Percentiles rank a stretch among this genome's conserved stretches.
phyloP scores from a whole-genome alignment of 2,797 vertebrate genomes.

The Cossypha polioptera region DNA sequence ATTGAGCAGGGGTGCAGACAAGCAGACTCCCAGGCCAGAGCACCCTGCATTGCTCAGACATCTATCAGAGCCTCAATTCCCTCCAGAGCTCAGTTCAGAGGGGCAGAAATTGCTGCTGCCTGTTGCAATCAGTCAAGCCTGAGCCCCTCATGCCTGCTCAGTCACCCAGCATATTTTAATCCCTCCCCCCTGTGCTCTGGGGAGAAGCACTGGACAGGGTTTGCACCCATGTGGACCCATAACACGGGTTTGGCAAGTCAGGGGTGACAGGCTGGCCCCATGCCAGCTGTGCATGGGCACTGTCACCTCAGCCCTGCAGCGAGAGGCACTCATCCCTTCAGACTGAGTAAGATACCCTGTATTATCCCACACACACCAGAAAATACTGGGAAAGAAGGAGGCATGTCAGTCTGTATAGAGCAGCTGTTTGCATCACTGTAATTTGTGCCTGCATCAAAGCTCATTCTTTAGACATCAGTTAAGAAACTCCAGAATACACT shows the following conservation, averaged over 20 bases:
- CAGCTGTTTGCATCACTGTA: neutral
- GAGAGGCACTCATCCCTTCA: neutral
- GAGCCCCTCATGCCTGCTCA: neutral
- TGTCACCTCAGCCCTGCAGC: neutral
- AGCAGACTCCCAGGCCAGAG: neutral
- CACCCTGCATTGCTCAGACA: neutral
- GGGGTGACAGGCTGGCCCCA: neutral
- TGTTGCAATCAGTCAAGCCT: neutral
- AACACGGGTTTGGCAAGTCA: fast-evolving
- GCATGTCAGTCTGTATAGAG: neutral
- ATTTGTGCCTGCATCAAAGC: neutral
- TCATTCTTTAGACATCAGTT: neutral
- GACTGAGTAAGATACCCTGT: neutral
- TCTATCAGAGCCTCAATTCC: neutral
- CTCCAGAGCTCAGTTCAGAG: fast-evolving
- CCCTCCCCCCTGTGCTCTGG: too few species aligned
- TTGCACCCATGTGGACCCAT: neutral
- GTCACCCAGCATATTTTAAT: neutral
- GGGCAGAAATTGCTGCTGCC: neutral
- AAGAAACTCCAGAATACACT: neutral
- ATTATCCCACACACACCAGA: neutral
- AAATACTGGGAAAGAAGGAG: neutral
- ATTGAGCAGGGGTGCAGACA: neutral
- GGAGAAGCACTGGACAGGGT: neutral
- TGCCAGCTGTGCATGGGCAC: neutral